These are phyloP conservation scores for Rhinichthys osculus DNA, from an alignment of 2,797 vertebrate genomes.

Conservation along the genomic window DNA sequence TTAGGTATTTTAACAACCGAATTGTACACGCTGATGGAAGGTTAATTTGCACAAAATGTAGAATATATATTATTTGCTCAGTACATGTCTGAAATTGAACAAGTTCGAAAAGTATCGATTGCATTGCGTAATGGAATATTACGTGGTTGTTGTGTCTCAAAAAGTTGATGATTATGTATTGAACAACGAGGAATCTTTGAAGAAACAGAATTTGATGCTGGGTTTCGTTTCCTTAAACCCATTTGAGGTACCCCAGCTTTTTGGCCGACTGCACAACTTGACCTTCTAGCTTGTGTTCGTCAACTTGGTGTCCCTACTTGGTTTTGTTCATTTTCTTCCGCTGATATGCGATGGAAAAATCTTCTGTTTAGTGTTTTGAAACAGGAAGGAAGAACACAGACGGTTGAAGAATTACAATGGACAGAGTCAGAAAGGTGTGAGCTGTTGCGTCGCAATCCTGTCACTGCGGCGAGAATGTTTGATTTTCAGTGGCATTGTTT, in stretches of 20 bases:
- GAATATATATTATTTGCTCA: too few relatives aligned
- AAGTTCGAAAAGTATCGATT: too few relatives aligned
- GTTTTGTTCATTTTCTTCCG: slow-evolving; percentile 57
- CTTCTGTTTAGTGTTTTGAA: slow-evolving; percentile 20
- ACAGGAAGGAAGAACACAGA: background rate
- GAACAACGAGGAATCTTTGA: too few relatives aligned
- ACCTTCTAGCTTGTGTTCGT: slow-evolving; percentile 45
- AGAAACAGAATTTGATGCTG: too few relatives aligned
- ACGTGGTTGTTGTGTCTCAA: too few relatives aligned
- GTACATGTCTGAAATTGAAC: too few relatives aligned
- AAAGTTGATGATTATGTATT: too few relatives aligned
- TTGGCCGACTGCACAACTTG: slow-evolving; percentile 45
- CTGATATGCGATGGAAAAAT: slow-evolving; percentile 47
- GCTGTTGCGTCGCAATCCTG: background rate
- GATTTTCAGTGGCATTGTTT: slow-evolving; percentile 38
- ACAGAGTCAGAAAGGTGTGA: slow-evolving; percentile 43
- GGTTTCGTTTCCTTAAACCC: too few relatives aligned
- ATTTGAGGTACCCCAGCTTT: background rate
- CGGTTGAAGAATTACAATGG: slow-evolving; percentile 12
- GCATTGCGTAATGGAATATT: too few relatives aligned
- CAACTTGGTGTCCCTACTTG: slow-evolving; percentile 19
- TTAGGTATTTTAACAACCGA: too few relatives aligned
- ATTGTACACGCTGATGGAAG: too few relatives aligned
- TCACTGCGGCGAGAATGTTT: slow-evolving; percentile 48
- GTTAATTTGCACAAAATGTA: too few relatives aligned